These are phyloP conservation scores for Andrena dorsata DNA, from an alignment of 2,888 invertebrate genomes.

Conservation along the genomic window DNA sequence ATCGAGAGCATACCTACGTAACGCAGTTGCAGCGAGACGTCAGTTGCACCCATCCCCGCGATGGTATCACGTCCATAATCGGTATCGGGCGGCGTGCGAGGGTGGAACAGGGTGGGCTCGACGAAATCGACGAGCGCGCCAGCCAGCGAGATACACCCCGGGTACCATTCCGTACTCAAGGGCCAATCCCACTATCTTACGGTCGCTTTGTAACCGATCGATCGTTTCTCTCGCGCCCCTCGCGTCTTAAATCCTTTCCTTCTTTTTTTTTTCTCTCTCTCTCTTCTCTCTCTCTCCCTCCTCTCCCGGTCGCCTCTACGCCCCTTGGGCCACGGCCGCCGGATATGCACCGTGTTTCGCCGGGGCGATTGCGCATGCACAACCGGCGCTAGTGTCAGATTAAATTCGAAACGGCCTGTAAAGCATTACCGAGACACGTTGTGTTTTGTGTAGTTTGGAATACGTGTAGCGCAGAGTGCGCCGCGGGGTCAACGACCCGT, in stretches of 20 bases:
- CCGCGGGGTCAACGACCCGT: conserved; percentile 83
- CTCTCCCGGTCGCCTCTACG: conserved; percentile 14
- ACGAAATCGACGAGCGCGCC: background rate
- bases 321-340: conserved; percentile 13
- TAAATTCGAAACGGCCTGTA: conserved; percentile 78
- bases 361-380: conserved; percentile 61
- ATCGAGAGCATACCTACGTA: background rate
- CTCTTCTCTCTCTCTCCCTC: conserved; percentile 17
- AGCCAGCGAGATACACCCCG: conserved; percentile 7
- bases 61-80: conserved; percentile 1
- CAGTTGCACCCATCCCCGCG: background rate
- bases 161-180: conserved; percentile 46
- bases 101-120: background rate
- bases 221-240: conserved; percentile 60
- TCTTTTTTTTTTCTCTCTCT: background rate
- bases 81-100: background rate
- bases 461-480: conserved; percentile 80
- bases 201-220: conserved; percentile 73
- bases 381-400: conserved; percentile 68
- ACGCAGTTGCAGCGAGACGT: background rate
- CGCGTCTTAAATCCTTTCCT: conserved; percentile 64
- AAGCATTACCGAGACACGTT: conserved; percentile 74
- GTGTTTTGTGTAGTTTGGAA: conserved; percentile 82
- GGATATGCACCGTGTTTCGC: conserved; percentile 43
- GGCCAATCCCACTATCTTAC: conserved; percentile 66